Conservation (phyloP, 2,888 invertebrate genomes). For the Deilephila elpenor region DNA sequence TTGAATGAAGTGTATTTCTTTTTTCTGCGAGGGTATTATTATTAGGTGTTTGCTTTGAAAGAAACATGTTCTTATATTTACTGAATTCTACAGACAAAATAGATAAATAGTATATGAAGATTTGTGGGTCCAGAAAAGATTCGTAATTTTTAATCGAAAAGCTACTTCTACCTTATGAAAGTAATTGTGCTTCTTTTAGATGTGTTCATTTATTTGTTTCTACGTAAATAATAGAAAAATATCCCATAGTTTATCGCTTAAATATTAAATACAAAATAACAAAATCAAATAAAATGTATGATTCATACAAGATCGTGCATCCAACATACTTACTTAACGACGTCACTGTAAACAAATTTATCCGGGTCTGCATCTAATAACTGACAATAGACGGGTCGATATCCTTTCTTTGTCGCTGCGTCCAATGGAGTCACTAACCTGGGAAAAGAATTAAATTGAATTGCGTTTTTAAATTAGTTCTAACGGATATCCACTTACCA, state of each 20-base stretch:
- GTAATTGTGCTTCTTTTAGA: too few relatives aligned
- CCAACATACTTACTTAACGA: constrained; percentile 70
- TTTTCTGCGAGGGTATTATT: too few relatives aligned
- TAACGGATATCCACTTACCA: constrained; percentile 57
- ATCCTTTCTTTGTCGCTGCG: constrained; percentile 66
- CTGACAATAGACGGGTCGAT: constrained; percentile 81
- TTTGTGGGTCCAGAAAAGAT: too few relatives aligned
- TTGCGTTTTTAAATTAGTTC: neutral
- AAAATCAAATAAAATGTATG: constrained; percentile 21
- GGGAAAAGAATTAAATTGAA: constrained; percentile 25
- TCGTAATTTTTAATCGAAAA: too few relatives aligned
- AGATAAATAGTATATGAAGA: neutral
- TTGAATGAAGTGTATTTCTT: neutral
- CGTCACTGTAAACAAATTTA: constrained; percentile 80
- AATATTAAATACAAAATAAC: neutral
- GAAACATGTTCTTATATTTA: neutral
- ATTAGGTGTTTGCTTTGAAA: too few relatives aligned
- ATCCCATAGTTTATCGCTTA: too few relatives aligned
- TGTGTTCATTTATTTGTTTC: too few relatives aligned
- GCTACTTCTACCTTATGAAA: too few relatives aligned
- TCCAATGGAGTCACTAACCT: constrained; percentile 63
- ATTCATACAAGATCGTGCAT: constrained; percentile 26
- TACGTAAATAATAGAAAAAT: too few relatives aligned
- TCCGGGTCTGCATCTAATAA: constrained; percentile 83
- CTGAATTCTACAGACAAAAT: neutral